Base-by-base conservation (phyloP, 1,140 invertebrate species). In the Trichonephila clavipes region DNA sequence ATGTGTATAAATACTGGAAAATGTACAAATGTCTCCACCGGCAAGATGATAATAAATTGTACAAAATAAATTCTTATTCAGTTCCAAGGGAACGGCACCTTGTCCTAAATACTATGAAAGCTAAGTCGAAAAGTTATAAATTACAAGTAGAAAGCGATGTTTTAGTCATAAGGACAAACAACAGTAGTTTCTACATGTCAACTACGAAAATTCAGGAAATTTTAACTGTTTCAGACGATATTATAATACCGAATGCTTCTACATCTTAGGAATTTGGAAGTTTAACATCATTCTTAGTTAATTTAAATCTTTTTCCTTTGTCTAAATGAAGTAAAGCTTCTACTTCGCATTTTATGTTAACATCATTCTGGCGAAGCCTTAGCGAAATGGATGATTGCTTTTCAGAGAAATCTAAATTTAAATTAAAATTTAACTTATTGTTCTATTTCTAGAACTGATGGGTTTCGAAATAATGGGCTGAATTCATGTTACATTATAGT, bases 61-160 rank as follows among this genome's bases (percentile, higher is more conserved):
- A 77, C 14, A 77, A 34, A 77, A 69, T 69, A 77, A 77, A 77
- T 77, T 77, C 28, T 77, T 69, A 69, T 69, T 24, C 7, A n/a
- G 24, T 69, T 24, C n/a, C 21, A 69, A 69, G 66, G 24, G 24
- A 69, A 24, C 66, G 24, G n/a, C 24, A 69, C 14, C 5, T 12
- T 34, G 14, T 77, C 16, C 72, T 77, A 77, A 19, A 77, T 40
- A 40, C 72, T 77, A 77, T 77, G 34, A 77, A 77, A 34, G 16
- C 72, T 77, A 77, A 34, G 28, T 34, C 69, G 16, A 77, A 40
- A 69, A 34, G 28, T 77, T 34, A 34, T 12, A 77, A 77, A 40
- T 77, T 34, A 34, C 12, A 40, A 77, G 28, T 77, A 28, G 72
- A 77, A 77, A 77, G 72, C 72, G 72, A 40, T 34, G 28, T 77